Evolutionary conservation across 2,113 vertebrate species (phyloP).

Genomic region (Polyodon spathula): DNA sequence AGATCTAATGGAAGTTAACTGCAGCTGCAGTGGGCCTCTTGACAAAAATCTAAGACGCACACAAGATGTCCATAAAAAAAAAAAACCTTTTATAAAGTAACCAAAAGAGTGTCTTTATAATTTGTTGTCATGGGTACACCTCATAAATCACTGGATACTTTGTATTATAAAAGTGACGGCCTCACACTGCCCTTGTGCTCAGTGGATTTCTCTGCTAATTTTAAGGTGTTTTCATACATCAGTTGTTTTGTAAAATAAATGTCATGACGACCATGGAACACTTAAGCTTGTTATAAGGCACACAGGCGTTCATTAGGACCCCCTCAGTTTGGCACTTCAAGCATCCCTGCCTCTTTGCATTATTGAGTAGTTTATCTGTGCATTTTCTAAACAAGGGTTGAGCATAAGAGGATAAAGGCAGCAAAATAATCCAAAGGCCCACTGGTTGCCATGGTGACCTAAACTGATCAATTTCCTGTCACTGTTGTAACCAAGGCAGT

Average conservation of each 20-base stretch:
- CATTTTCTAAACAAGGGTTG: slow-evolving; percentile 45
- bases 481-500: slow-evolving; percentile 56
- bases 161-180: slow-evolving; percentile 60
- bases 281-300: slow-evolving; percentile 48
- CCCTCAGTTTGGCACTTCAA: slow-evolving; percentile 49
- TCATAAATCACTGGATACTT: slow-evolving; percentile 71
- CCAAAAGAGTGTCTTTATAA: slow-evolving; percentile 42
- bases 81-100: slow-evolving; percentile 28
- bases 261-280: slow-evolving; percentile 54
- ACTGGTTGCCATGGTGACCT: slow-evolving; percentile 61
- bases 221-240: slow-evolving; percentile 50
- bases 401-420: slow-evolving; percentile 33
- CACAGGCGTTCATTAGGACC: slow-evolving; percentile 45
- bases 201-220: slow-evolving; percentile 61
- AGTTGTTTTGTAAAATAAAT: slow-evolving; percentile 56
- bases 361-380: slow-evolving; percentile 56
- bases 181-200: slow-evolving; percentile 50
- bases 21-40: neutral
- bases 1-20: neutral
- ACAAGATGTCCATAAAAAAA: slow-evolving; percentile 13
- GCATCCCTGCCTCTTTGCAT: slow-evolving; percentile 41
- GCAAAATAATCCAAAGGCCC: slow-evolving; percentile 41
- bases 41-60: slow-evolving; percentile 11
- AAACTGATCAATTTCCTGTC: slow-evolving; percentile 77
- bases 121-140: slow-evolving; percentile 59